Percentiles rank a stretch among this genome's conserved stretches.
phyloP scores from a whole-genome alignment of 2,888 invertebrate species.

The Nycteola revayana region DNA sequence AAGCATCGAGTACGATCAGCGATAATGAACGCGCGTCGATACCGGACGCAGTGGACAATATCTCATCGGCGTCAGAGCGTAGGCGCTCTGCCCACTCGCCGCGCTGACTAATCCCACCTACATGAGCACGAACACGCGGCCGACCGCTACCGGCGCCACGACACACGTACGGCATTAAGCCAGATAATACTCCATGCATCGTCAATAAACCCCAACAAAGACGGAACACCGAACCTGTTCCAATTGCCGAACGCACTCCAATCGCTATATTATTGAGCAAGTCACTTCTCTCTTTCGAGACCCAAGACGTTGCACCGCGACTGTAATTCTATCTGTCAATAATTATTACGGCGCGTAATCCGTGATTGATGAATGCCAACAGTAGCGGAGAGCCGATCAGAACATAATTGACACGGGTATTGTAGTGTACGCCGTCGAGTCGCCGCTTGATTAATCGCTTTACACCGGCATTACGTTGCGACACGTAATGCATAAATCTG shows the following conservation, averaged over 20 bases:
- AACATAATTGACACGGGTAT: constrained; percentile 64
- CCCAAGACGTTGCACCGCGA: constrained; percentile 38
- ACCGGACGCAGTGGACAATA: constrained; percentile 36
- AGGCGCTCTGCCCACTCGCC: constrained; percentile 46
- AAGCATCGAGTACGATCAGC: constrained; percentile 37
- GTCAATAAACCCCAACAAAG: constrained; percentile 5
- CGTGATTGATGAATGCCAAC: constrained; percentile 70
- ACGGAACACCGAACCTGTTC: constrained; percentile 18
- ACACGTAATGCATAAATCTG: constrained; percentile 46
- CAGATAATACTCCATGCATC: constrained; percentile 4
- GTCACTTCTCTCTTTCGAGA: constrained; percentile 45
- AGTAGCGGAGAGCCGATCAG: constrained; percentile 55
- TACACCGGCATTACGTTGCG: constrained; percentile 39
- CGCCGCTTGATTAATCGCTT: constrained; percentile 54
- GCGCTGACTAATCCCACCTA: constrained; percentile 37
- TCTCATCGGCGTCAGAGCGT: constrained; percentile 41
- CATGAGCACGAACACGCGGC: constrained; percentile 25
- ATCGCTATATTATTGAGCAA: constrained; percentile 43
- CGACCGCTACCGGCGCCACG: constrained; percentile 21
- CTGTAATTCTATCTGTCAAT: constrained; percentile 65
- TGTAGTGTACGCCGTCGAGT: constrained; percentile 36
- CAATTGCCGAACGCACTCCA: constrained; percentile 1
- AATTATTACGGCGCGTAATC: constrained; percentile 68
- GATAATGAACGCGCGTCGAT: constrained; percentile 45
- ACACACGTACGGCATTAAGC: constrained; percentile 13